A percentile compares a stretch with the other conserved stretches of the same genome.
These are phyloP conservation scores for Eulacestoma nigropectus DNA, from an alignment of 2,113 vertebrate species.

Conservation along the genomic window DNA sequence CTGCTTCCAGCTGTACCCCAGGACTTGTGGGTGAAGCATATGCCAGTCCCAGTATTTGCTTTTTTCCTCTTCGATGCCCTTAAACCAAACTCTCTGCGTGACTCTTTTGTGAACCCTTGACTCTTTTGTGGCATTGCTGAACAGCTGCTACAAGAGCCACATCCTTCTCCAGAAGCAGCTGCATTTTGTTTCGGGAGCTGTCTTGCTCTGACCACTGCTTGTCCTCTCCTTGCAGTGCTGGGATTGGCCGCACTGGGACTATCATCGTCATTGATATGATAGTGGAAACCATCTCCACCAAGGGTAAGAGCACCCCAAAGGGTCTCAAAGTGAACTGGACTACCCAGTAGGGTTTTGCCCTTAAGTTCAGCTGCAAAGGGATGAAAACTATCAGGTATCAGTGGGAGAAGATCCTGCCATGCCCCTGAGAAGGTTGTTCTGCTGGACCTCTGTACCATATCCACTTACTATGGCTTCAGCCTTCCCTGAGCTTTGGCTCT, in stretches of 20 bases:
- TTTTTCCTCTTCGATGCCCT: neutral
- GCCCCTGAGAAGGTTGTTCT: neutral
- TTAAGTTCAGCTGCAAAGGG: neutral
- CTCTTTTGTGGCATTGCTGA: neutral
- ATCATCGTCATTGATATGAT: slow-evolving; percentile 97
- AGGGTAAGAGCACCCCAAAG: slow-evolving; percentile 74
- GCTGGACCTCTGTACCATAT: neutral
- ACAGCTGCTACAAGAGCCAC: neutral
- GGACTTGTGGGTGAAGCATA: neutral
- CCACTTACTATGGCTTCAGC: neutral
- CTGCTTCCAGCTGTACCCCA: neutral
- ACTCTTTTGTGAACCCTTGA: fast-evolving
- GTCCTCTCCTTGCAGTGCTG: slow-evolving; percentile 81
- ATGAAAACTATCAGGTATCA: neutral
- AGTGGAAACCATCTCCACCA: slow-evolving; percentile 81
- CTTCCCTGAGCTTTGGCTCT: neutral
- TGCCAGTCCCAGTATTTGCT: neutral
- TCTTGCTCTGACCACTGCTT: neutral
- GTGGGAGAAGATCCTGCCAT: neutral
- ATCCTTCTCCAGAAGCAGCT: neutral
- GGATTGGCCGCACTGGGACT: slow-evolving; percentile 95
- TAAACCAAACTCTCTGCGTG: neutral
- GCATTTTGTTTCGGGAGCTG: neutral
- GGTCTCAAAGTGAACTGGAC: neutral
- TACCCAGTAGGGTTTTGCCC: neutral